Evolutionary conservation across 2,113 vertebrate genomes (phyloP), one percentile per base, ranked within the genome.

Genomic region (Heptranchias perlo): DNA sequence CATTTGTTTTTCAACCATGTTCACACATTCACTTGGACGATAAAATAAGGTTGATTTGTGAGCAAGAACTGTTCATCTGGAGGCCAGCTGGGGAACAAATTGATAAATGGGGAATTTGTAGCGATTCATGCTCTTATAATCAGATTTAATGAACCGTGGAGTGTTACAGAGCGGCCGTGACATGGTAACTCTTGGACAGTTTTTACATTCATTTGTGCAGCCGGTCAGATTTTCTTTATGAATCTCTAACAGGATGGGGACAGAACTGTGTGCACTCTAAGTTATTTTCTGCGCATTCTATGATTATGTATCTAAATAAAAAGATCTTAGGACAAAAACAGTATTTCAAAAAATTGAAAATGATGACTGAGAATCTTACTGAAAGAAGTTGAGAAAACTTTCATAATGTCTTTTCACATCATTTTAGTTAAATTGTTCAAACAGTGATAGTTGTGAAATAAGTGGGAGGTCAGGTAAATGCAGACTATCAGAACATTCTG

Each of bases 41-140:
- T 97, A 97, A 97, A 98, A 96, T 84, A 96, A 96, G 95, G 96
- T 96, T 96, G 96, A 65, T 96, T 96, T 96, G 61, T 96, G 96
- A 96, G 96, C 96, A 96, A 96, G 96, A 96, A 96, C 96, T 96
- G 96, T 95, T 97, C 64, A 49, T 61, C 10, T 96, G 96, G 96
- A 96, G 96, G 89, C 97, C 97, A 96, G 96, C 96, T 96, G 96
- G 96, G 96, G 96, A 96, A 95, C 96, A 89, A 97, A 97, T 96
- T 98, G 97, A 98, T 97, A 98, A 98, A 97, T 97, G 96, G 97
- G 97, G 97, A 98, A 98, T 98, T 98, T 98, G 97, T 98, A 98
- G 97, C 97, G 97, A 97, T 98, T 98, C 97, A 97, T 98, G 97
- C 97, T 98, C 98, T 97, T 96, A 96, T 98, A 98, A 98, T 98